phyloP scores from a whole-genome alignment of 2,797 vertebrate genomes.

The Bryconaethiops microstoma region DNA sequence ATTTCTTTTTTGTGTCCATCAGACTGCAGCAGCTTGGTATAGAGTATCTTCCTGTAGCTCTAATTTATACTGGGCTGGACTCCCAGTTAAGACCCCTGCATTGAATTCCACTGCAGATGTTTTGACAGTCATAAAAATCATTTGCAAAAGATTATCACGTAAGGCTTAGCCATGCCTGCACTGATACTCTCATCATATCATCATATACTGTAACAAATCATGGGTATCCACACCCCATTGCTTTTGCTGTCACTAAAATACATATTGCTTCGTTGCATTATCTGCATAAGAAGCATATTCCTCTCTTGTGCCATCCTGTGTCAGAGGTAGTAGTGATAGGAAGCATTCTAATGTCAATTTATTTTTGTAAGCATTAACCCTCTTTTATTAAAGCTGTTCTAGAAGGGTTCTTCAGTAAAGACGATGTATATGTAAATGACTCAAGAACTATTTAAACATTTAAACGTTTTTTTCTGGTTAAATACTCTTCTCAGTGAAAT shows the following conservation, averaged over 20 bases:
- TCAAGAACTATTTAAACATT: too few species aligned
- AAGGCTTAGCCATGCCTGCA: slow-evolving; percentile 27
- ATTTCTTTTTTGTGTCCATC: slow-evolving; percentile 40
- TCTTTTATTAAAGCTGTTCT: too few species aligned
- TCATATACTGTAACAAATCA: neutral
- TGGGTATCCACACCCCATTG: neutral
- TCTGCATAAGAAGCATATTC: neutral
- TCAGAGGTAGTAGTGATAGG: neutral
- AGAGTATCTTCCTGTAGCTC: slow-evolving; percentile 35
- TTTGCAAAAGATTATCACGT: slow-evolving; percentile 45
- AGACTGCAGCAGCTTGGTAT: slow-evolving; percentile 14
- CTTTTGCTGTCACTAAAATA: neutral
- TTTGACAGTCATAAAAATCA: slow-evolving; percentile 70
- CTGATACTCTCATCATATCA: neutral
- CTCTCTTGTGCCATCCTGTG: too few species aligned
- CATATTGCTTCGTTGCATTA: neutral
- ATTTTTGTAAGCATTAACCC: too few species aligned
- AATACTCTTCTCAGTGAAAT: too few species aligned
- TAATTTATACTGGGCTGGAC: slow-evolving; percentile 33
- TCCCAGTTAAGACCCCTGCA: slow-evolving; percentile 34
- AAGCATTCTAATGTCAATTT: too few species aligned
- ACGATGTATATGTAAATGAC: too few species aligned
- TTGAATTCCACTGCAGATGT: slow-evolving; percentile 79
- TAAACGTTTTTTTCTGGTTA: too few species aligned
- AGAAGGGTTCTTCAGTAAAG: too few species aligned